Evolutionary conservation across 2,888 invertebrate species (phyloP), one percentile per base, ranked within the genome.

Genomic region (Andrena flavipes): DNA sequence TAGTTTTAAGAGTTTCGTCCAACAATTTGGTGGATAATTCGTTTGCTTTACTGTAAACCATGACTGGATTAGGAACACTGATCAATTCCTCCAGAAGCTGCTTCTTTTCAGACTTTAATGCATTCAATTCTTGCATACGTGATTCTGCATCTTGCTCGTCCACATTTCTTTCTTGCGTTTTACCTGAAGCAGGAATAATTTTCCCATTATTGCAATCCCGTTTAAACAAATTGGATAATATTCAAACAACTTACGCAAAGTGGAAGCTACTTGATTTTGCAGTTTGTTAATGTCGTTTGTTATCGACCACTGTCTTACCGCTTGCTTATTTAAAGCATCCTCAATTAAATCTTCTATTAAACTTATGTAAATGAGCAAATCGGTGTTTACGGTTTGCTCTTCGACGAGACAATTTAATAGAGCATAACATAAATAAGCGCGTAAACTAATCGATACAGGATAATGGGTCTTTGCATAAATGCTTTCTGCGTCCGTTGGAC

Each of bases 371-470:
- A 76, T 48, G 26, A 84, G 65, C 1, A 73, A 51, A 20, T 84
- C 69, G 20, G 82, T 76, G 26, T 85, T 73, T 13, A 88, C 65
- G 35, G 77, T 59, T 20, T 7, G 30, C 7, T 82, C 60, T 5
- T 81, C 20, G 2, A 81, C 60, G 35, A 90, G 79, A 93, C 92
- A 93, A 69, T 87, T 84, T 16, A 93, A 69, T 5, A 93, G 59
- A 20, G 89, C 92, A 13, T 91, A 56, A 59, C 92, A 92, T 67
- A 93, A 86, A 72, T 91, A 93, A 70, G 92, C 92, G 29, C 92
- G 89, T 62, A 93, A 84, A 76, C 93, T 93, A 51, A 87, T 88
- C 2, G 86, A 84, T 10, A 87, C 76, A 16, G 84, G 76, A 49
- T 75, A 70, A 56, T 89, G 76, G 7, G 79, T 70, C 20, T 76